Evolutionary conservation across 1,140 invertebrate species (phyloP), one percentile per base, ranked within the genome.

Genomic region (Heliconius hermathena): DNA sequence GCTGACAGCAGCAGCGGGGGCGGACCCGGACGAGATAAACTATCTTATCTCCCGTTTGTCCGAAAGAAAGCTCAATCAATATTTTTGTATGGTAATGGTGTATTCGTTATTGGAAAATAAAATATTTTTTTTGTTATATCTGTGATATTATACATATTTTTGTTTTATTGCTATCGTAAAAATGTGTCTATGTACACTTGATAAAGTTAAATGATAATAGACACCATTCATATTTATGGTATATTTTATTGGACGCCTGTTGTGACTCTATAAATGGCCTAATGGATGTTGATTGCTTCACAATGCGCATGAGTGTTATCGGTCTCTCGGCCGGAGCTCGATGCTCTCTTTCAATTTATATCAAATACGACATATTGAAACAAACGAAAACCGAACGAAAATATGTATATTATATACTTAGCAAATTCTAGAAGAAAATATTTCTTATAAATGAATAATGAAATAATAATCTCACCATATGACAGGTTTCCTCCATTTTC

Each of bases 251-350:
- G 86, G 82, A 81, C 82, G 87, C 83, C 84, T 85, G 84, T 85
- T 87, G 83, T 88, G 88, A 89, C 84, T 84, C 77, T 86, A 88
- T 91, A 92, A 93, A 92, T 88, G 87, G 85, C 70, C 81, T 87
- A 94, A 94, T 93, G 87, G 86, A 91, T 84, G 85, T 89, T 90
- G 90, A 93, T 94, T 93, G 92, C 81, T 84, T 85, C 79, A 93
- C 92, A 94, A 94, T 94, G 90, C 88, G 90, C 86, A 80, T 85
- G 90, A 90, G 87, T 88, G 82, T 29, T 66, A 73, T 79, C 71
- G 74, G 81, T 73, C 77, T 78, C 81, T 78, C 73, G 78, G 81
- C 78, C 83, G 78, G 73, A 79, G 81, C 81, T 83, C 81, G 79
- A 80, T 73, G 78, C 75, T 80, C 81, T 79, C 71, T 81, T 74